These are phyloP conservation scores for Siderastrea radians DNA, from an alignment of 92 coral and sea anemone genomes.

Conservation along the genomic window DNA sequence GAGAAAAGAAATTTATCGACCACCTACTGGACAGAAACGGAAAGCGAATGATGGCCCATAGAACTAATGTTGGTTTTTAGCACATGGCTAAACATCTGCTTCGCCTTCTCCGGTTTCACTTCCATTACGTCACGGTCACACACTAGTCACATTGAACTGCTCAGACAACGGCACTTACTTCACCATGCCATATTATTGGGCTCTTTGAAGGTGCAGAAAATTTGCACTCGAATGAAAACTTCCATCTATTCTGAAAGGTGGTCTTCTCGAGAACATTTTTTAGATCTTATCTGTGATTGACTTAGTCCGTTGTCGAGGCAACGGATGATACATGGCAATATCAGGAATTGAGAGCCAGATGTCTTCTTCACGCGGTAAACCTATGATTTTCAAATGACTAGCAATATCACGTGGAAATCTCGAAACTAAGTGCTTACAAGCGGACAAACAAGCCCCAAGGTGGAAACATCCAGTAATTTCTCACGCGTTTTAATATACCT, in stretches of 20 bases:
- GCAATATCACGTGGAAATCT: slow-evolving; percentile 1
- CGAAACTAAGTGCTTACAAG: slow-evolving; percentile 9
- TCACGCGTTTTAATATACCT: slow-evolving; percentile 3
- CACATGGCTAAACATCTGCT: slow-evolving; percentile 62
- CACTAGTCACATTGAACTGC: not conserved
- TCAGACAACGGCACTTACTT: not conserved
- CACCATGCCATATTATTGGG: not conserved
- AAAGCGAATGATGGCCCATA: slow-evolving; percentile 22
- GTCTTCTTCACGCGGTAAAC: slow-evolving; percentile 8
- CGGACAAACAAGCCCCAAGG: slow-evolving; percentile 19
- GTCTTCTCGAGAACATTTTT: slow-evolving; percentile 20
- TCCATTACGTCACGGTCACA: not conserved
- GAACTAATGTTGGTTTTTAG: slow-evolving; percentile 32
- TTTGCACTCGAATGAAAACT: not conserved
- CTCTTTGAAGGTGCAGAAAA: too few species aligned
- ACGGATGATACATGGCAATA: slow-evolving; percentile 28
- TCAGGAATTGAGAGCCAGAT: slow-evolving; percentile 36
- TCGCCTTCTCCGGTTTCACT: slow-evolving; percentile 42
- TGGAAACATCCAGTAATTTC: slow-evolving; percentile 39
- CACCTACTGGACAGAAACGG: slow-evolving; percentile 59
- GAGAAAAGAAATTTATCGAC: slow-evolving; percentile 36
- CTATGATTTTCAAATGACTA: not conserved
- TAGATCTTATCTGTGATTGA: slow-evolving; percentile 37
- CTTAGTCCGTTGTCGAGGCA: slow-evolving; percentile 52
- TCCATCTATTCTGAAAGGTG: slow-evolving; percentile 4